These are phyloP conservation scores for Sturmia bella DNA, from an alignment of 2,888 invertebrate genomes.

Conservation along the genomic window DNA sequence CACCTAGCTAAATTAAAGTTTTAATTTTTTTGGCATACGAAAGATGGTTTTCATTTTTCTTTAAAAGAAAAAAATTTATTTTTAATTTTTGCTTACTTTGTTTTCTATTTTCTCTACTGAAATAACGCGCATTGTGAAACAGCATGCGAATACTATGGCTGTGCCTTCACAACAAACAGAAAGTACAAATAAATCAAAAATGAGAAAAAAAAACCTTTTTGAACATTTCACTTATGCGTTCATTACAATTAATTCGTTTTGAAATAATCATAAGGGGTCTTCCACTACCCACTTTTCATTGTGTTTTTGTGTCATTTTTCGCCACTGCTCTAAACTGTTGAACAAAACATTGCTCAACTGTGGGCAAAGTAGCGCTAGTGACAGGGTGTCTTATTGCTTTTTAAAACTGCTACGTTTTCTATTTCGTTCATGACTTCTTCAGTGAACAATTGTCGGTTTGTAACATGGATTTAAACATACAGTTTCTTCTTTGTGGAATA, in stretches of 20 bases:
- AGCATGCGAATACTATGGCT: slow-evolving; percentile 25
- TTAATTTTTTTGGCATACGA: too few relatives aligned
- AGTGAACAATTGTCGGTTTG: slow-evolving; percentile 55
- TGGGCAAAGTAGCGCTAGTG: slow-evolving; percentile 61
- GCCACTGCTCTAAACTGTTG: slow-evolving; percentile 33
- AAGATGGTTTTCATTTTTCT: too few relatives aligned
- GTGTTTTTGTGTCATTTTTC: slow-evolving; percentile 18
- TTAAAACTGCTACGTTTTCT: slow-evolving; percentile 27
- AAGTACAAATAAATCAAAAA: slow-evolving; percentile 62
- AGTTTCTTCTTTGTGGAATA: slow-evolving; percentile 7
- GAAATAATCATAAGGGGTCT: slow-evolving; percentile 68
- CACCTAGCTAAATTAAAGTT: too few relatives aligned
- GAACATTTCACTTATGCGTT: slow-evolving; percentile 19
- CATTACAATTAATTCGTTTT: slow-evolving; percentile 61
- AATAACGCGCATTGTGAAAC: background rate
- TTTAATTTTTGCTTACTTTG: too few relatives aligned
- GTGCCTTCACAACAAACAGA: slow-evolving; percentile 41
- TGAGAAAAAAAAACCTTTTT: background rate
- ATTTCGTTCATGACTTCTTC: slow-evolving; percentile 44
- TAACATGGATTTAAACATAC: slow-evolving; percentile 39
- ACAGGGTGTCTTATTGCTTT: slow-evolving; percentile 67
- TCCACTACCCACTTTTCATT: slow-evolving; percentile 56
- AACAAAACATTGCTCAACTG: slow-evolving; percentile 60
- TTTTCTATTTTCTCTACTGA: background rate
- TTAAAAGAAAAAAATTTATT: too few relatives aligned